Base-by-base conservation (phyloP, 1,140 invertebrate species). In the Odontomachus brunneus region DNA sequence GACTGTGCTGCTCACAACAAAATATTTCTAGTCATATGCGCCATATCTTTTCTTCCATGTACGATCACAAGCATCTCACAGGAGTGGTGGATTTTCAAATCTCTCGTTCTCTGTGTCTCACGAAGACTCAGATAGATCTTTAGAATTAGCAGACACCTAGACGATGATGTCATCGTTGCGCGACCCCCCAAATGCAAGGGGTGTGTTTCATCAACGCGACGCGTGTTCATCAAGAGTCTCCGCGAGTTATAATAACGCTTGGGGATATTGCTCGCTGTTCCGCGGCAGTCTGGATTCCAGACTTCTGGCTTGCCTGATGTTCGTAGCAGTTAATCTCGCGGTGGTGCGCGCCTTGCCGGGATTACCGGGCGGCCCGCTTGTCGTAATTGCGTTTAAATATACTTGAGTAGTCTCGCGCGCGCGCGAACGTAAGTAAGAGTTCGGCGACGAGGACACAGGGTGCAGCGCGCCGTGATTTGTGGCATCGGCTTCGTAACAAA, bases 311-410 rank as follows among this genome's bases (percentile, higher is more conserved):
- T 82, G 87, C 82, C 38, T 29, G 72, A 59, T 65, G 69, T 19
- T 12, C 38, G 63, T 26, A 44, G 71, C 72, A 62, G 66, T 88
- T 84, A 84, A 87, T 88, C 86, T 87, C 66, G 66, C 69, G 74
- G 65, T 59, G 60, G 65, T 73, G 72, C 33, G 67, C 57, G 86
- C 83, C 88, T 84, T 73, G 53, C 62, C 71, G 63, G 86, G 71
- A 88, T 86, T 88, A 88, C 82, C 19, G 81, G 82, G 65, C 85
- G 74, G 82, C 83, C 60, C 85, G 85, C 38, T 62, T 24, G 55
- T 71, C 29, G 86, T 88, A 88, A 88, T 82, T 88, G 86, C 81
- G 86, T 82, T 88, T 84, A 88, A 88, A 88, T 88, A 88, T 88
- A 88, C 33, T 51, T 55, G 60, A 49, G 73, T 76, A 44, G 75